These are phyloP conservation scores for Cylloceria caligata DNA, from an alignment of 2,888 invertebrate genomes.

Conservation along the genomic window DNA sequence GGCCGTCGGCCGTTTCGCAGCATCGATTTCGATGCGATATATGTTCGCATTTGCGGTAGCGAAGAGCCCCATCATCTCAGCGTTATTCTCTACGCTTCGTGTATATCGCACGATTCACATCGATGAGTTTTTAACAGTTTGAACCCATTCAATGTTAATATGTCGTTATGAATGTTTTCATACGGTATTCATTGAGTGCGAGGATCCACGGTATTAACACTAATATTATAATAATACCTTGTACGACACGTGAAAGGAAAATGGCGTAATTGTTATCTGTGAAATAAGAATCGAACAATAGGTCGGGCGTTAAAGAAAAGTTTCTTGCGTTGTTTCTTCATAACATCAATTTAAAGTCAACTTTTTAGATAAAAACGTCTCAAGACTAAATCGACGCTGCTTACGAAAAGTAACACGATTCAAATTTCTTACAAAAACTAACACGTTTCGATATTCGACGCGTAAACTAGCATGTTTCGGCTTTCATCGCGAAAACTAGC, in stretches of 20 bases:
- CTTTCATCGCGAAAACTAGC: too few species aligned
- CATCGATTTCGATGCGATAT: slow-evolving; percentile 44
- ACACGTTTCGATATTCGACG: too few species aligned
- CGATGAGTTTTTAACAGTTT: slow-evolving; percentile 27
- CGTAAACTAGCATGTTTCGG: too few species aligned
- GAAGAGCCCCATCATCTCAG: slow-evolving; percentile 18
- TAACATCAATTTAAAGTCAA: too few species aligned
- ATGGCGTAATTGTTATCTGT: neutral
- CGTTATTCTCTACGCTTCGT: slow-evolving; percentile 13
- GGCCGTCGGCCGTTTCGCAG: slow-evolving; percentile 12
- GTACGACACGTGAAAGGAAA: neutral
- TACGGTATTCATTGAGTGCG: slow-evolving; percentile 1
- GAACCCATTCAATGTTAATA: neutral
- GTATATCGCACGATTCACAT: neutral
- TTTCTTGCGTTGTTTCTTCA: too few species aligned
- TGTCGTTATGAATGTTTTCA: slow-evolving; percentile 26
- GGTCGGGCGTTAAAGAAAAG: too few species aligned
- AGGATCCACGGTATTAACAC: neutral
- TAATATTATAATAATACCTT: neutral
- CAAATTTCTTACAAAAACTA: too few species aligned
- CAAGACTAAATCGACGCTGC: too few species aligned
- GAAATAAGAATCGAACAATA: too few species aligned
- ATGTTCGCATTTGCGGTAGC: slow-evolving; percentile 7
- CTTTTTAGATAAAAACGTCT: too few species aligned
- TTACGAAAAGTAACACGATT: too few species aligned